A percentile compares a stretch with the other conserved stretches of the same genome.
Evolutionary conservation across 2,797 vertebrate genomes (phyloP).

Genomic region (Tadarida brasiliensis): DNA sequence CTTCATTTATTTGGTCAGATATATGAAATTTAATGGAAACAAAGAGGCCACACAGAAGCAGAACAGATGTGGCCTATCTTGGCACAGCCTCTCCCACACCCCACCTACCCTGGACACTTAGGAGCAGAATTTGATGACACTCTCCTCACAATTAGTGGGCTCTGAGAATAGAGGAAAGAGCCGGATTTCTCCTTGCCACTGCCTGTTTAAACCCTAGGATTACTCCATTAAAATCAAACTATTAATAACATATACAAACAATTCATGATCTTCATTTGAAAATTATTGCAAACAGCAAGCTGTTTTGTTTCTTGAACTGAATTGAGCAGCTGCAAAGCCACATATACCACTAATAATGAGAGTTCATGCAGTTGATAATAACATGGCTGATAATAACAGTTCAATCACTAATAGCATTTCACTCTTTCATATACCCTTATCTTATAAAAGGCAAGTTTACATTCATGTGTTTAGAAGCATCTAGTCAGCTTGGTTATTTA

Average conservation of each 20-base stretch:
- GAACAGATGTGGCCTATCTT: neutral
- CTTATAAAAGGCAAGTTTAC: constrained; percentile 38
- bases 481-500: constrained; percentile 7
- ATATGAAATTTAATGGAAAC: neutral
- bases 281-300: neutral
- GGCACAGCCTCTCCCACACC: neutral
- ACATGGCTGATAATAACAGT: neutral
- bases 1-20: neutral
- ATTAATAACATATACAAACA: neutral
- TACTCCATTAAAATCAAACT: neutral
- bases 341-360: neutral
- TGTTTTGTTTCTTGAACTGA: constrained; percentile 2
- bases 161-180: neutral
- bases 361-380: neutral
- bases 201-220: neutral
- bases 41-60: neutral
- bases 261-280: neutral
- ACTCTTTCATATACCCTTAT: constrained; percentile 10
- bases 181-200: neutral
- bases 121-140: neutral
- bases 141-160: neutral
- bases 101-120: neutral
- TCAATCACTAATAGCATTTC: neutral
- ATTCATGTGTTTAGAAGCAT: constrained; percentile 10
- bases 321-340: neutral